Conservation (phyloP, 2,113 vertebrate species). For the Pterocles burchelli region DNA sequence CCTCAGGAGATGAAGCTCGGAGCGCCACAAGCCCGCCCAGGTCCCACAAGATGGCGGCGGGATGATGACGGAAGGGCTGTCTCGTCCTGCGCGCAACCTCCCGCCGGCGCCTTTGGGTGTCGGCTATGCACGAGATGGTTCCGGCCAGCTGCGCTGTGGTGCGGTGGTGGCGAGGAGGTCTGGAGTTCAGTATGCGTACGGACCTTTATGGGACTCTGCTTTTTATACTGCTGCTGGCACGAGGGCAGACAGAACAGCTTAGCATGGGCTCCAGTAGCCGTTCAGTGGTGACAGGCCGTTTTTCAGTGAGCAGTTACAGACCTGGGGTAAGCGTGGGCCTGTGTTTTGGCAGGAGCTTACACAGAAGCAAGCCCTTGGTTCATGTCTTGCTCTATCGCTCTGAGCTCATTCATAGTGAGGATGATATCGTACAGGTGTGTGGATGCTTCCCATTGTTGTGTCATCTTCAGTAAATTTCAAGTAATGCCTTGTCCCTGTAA, state of each 20-base stretch:
- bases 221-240: neutral
- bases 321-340: neutral
- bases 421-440: neutral
- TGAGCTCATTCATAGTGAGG: neutral
- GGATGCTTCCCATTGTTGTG: neutral
- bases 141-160: neutral
- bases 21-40: fast-evolving
- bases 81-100: fast-evolving
- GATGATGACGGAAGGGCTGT: fast-evolving
- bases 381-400: fast-evolving
- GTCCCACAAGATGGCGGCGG: neutral
- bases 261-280: fast-evolving
- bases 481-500: neutral
- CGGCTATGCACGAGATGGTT: neutral
- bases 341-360: neutral
- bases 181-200: fast-evolving
- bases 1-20: fast-evolving
- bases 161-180: too few species aligned
- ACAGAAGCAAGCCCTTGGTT: neutral
- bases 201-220: fast-evolving
- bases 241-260: neutral
- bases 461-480: neutral
- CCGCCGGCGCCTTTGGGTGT: fast-evolving
- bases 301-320: neutral
- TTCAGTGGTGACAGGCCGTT: neutral